Evolutionary conservation across 2,113 vertebrate species (phyloP), one percentile per base, ranked within the genome.

Genomic region (Larimichthys polyactis): DNA sequence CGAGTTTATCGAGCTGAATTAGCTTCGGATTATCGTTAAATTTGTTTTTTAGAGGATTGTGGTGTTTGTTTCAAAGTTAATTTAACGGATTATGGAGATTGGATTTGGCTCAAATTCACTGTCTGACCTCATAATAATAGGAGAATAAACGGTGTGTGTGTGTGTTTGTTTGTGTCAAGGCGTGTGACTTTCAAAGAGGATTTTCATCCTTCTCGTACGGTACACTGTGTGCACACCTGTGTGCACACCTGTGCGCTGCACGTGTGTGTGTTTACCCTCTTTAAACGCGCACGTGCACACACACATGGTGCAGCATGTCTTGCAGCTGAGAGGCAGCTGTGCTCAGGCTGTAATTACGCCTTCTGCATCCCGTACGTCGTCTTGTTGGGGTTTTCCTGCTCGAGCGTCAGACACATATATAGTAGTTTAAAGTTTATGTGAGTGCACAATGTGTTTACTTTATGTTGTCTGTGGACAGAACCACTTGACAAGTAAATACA

Each of bases 21-120:
- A 20, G 36, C 32, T 4, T 20, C 17, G 43, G 70, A 66, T 71
- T 11, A 54, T 22, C 11, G 7, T 17, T 22, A 2, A 6, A 62
- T 76, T 10, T 46, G 43, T 5, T 36, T 20, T 49, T 59, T 11
- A 36, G 29, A 2, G 27, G 60, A 71, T 69, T 79, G 22, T n/a
- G 1, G 32, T 22, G 17, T 57, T 60, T 60, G 71, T 48, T 74
- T 73, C 58, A 55, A 46, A 52, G 69, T 84, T 84, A 75, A 84
- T 84, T 87, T 71, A 63, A 51, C 12, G 54, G 82, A 84, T 84
- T 80, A 88, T 11, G 22, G 40, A 79, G 78, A 84, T 51, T 17
- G 73, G 81, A 88, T 86, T 88, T 84, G 75, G 67, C 72, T 78
- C 32, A 24, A 82, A 58, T 29, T 52, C 15, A 59, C 24, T 24